These are phyloP conservation scores for Paraplagusia blochii DNA, from an alignment of 2,113 vertebrate genomes.

Conservation along the genomic window DNA sequence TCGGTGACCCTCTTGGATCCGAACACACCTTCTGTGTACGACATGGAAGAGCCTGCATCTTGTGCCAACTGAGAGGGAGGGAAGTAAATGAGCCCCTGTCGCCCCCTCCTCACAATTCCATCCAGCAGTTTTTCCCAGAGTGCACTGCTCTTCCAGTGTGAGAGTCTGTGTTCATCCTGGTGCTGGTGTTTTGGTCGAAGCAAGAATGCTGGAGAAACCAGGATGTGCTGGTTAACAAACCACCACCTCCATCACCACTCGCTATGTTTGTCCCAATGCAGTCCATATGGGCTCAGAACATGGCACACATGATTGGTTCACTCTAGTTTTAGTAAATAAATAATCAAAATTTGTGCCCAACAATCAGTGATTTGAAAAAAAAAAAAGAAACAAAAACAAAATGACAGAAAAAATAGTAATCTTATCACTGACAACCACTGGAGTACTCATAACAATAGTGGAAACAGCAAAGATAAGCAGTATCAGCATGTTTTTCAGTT, in stretches of 20 bases:
- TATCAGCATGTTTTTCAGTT: constrained; percentile 32
- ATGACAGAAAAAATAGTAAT: constrained; percentile 33
- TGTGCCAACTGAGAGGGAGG: constrained; percentile 43
- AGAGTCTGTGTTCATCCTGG: constrained; percentile 65
- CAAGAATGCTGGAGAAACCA: constrained; percentile 48
- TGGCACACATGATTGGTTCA: constrained; percentile 33
- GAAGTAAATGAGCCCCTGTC: neutral
- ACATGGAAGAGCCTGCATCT: constrained; percentile 70
- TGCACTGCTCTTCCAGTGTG: constrained; percentile 64
- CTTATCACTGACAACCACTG: constrained; percentile 40
- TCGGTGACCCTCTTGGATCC: constrained; percentile 43
- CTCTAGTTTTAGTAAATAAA: constrained; percentile 30
- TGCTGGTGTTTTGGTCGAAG: constrained; percentile 60
- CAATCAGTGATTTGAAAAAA: constrained; percentile 30
- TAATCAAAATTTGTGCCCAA: constrained; percentile 33
- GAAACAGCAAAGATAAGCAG: constrained; percentile 34
- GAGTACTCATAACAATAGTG: constrained; percentile 43
- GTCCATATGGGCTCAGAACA: constrained; percentile 55
- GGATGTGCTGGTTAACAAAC: constrained; percentile 18
- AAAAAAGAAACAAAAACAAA: constrained; percentile 35
- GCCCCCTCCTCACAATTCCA: constrained; percentile 22
- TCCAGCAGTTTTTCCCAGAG: constrained; percentile 58
- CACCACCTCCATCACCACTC: constrained; percentile 53
- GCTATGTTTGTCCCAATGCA: constrained; percentile 65
- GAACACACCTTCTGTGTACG: constrained; percentile 18